Conservation (phyloP, 2,797 vertebrate genomes). For the Crocodylus rhombifer region DNA sequence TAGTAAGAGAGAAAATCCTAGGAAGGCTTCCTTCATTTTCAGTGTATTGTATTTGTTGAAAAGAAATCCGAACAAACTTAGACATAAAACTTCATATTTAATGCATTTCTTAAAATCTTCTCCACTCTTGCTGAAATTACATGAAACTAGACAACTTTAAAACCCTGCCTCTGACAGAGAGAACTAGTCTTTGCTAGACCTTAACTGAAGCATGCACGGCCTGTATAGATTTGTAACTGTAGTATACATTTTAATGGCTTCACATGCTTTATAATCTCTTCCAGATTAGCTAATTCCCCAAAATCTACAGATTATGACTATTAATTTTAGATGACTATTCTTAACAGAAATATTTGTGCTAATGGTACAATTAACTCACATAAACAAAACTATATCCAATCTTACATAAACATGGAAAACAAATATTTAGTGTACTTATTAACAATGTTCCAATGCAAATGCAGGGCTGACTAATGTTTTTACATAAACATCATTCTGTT, state of each 20-base stretch:
- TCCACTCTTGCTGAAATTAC: neutral
- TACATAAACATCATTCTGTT: neutral
- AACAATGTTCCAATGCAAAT: neutral
- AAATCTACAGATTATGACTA: neutral
- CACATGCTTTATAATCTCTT: constrained; percentile 7
- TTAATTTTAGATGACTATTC: neutral
- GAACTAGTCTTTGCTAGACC: constrained; percentile 22
- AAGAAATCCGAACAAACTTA: constrained; percentile 44
- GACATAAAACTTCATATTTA: constrained; percentile 15
- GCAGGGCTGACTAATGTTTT: neutral
- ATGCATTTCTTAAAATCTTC: constrained; percentile 31
- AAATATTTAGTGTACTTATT: neutral
- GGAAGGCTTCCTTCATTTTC: constrained; percentile 9
- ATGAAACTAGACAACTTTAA: neutral
- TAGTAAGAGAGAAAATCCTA: neutral
- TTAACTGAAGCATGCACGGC: constrained; percentile 32
- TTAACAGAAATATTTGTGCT: neutral
- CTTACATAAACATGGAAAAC: neutral
- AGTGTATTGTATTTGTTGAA: neutral
- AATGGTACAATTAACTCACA: neutral
- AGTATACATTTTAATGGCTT: neutral
- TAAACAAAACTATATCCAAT: neutral
- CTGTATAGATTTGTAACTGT: constrained; percentile 7
- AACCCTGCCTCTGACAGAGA: neutral
- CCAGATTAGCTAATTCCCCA: neutral